A percentile compares a stretch with the other conserved stretches of the same genome.
These are phyloP conservation scores for Formica selysi DNA, from an alignment of 1,140 invertebrate genomes.

Conservation along the genomic window DNA sequence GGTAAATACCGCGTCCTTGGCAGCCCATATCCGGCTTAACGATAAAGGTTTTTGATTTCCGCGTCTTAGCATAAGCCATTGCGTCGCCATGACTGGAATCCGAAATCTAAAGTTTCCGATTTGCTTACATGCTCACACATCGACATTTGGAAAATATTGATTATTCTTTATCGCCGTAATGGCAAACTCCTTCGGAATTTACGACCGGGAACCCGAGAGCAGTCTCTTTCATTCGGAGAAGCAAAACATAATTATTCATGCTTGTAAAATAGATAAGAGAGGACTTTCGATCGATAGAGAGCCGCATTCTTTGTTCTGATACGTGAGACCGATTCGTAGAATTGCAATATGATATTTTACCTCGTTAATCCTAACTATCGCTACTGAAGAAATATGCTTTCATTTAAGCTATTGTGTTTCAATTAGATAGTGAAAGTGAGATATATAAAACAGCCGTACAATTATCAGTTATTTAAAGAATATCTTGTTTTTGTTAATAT, in stretches of 20 bases:
- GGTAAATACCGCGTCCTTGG: slow-evolving; percentile 94
- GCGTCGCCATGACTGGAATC: slow-evolving; percentile 88
- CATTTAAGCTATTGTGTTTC: neutral
- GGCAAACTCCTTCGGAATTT: slow-evolving; percentile 28
- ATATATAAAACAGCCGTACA: neutral
- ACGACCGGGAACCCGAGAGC: slow-evolving; percentile 31
- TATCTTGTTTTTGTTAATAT: neutral
- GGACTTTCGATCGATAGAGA: slow-evolving; percentile 29
- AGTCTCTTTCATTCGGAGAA: slow-evolving; percentile 16
- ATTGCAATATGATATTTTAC: slow-evolving; percentile 17
- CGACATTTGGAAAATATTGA: slow-evolving; percentile 44
- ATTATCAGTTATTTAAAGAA: neutral
- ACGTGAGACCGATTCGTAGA: slow-evolving; percentile 8
- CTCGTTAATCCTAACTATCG: neutral
- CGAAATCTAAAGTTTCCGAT: slow-evolving; percentile 49
- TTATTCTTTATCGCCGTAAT: slow-evolving; percentile 56
- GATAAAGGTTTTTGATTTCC: slow-evolving; percentile 93
- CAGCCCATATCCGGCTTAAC: slow-evolving; percentile 95
- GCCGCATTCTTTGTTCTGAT: slow-evolving; percentile 21
- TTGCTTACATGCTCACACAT: slow-evolving; percentile 2
- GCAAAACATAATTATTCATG: slow-evolving; percentile 1
- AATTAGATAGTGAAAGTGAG: neutral
- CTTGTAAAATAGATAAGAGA: slow-evolving; percentile 47
- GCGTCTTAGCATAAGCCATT: slow-evolving; percentile 88
- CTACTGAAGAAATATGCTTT: neutral